Evolutionary conservation across 2,797 vertebrate species (phyloP).

Genomic region (Danio kyathit): DNA sequence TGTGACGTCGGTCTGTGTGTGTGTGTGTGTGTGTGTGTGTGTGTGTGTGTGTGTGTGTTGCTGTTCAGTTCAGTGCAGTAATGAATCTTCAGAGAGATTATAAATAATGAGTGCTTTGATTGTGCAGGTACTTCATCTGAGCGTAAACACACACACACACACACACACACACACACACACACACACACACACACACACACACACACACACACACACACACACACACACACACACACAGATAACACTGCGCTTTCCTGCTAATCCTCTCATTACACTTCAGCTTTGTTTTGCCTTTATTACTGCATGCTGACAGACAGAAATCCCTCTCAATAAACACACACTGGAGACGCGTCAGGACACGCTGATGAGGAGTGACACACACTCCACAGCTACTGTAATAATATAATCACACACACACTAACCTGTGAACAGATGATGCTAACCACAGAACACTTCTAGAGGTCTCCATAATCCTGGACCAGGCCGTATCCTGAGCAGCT

Average conservation of each 20-base stretch:
- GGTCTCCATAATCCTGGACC: too few species aligned
- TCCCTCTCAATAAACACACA: slow-evolving; percentile 36
- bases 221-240: too few species aligned
- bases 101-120: slow-evolving; percentile 47
- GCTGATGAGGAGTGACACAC: background rate
- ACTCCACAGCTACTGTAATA: too few species aligned
- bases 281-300: slow-evolving; percentile 41
- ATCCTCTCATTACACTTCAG: slow-evolving; percentile 34
- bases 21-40: too few species aligned
- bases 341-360: background rate
- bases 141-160: slow-evolving; percentile 42
- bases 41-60: too few species aligned
- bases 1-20: too few species aligned
- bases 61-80: background rate
- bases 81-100: slow-evolving; percentile 24
- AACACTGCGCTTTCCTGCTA: slow-evolving; percentile 15
- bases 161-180: background rate
- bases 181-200: too few species aligned
- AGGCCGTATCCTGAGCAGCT: too few species aligned
- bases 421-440: too few species aligned
- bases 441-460: too few species aligned
- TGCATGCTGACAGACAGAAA: background rate
- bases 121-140: slow-evolving; percentile 37
- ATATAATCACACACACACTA: too few species aligned
- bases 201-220: too few species aligned